Evolutionary conservation across 2,888 invertebrate genomes (phyloP).

Genomic region (Lycaena phlaeas): DNA sequence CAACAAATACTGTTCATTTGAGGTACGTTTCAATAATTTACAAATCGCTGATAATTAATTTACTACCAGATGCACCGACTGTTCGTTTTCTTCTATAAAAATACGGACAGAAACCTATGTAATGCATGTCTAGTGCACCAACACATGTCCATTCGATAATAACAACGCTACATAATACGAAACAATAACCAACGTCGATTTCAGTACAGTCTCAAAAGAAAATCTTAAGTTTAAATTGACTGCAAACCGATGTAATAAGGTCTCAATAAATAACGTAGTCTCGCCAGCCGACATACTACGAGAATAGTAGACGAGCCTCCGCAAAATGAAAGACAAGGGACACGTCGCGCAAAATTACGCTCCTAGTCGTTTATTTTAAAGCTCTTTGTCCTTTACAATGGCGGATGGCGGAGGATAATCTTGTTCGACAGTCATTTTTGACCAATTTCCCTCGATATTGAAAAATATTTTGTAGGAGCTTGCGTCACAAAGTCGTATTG

Average conservation of each 20-base stretch:
- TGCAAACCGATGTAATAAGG: constrained; percentile 28
- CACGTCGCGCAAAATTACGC: constrained; percentile 29
- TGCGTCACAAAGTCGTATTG: constrained; percentile 33
- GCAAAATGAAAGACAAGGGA: constrained; percentile 28
- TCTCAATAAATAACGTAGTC: constrained; percentile 24
- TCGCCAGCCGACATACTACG: constrained; percentile 30
- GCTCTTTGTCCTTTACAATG: constrained; percentile 23
- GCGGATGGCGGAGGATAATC: constrained; percentile 37
- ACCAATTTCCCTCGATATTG: constrained; percentile 56
- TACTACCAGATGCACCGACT: too few species aligned
- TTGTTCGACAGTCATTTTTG: constrained; percentile 54
- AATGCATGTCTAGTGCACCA: too few species aligned
- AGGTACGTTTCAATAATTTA: too few species aligned
- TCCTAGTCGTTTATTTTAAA: constrained; percentile 24
- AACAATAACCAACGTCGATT: too few species aligned
- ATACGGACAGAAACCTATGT: too few species aligned
- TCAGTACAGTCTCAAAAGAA: constrained; percentile 22
- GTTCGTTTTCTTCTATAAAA: too few species aligned
- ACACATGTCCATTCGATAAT: too few species aligned
- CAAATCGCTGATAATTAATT: too few species aligned
- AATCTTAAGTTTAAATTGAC: constrained; percentile 25
- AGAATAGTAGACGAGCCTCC: constrained; percentile 31
- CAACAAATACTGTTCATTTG: too few species aligned
- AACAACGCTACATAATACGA: too few species aligned
- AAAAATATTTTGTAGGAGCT: constrained; percentile 50